Percentiles rank a stretch among this genome's conserved stretches.
phyloP scores from a whole-genome alignment of 2,113 vertebrate species.

The Oxyruncus cristatus region DNA sequence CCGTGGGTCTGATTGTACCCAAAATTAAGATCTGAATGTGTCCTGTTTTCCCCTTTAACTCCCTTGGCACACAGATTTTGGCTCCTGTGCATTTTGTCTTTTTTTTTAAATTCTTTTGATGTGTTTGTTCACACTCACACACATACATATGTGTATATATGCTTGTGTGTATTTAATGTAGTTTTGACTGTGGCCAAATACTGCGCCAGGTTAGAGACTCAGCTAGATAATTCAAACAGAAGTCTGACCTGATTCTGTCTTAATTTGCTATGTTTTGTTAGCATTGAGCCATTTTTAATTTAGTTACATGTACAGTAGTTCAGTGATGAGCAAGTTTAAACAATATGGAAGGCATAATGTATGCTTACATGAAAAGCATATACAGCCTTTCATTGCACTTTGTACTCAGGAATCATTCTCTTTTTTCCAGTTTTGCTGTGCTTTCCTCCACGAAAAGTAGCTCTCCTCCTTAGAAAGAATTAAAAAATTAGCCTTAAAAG shows the following conservation, averaged over 20 bases:
- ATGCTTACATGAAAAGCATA: slow-evolving; percentile 47
- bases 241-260: slow-evolving; percentile 55
- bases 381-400: slow-evolving; percentile 54
- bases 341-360: slow-evolving; percentile 49
- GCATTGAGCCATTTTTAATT: slow-evolving; percentile 68
- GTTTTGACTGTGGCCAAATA: slow-evolving; percentile 23
- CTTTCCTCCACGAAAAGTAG: slow-evolving; percentile 49
- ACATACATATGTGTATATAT: not conserved
- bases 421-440: slow-evolving; percentile 17
- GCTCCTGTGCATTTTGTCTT: not conserved
- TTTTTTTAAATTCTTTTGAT: not conserved
- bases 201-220: slow-evolving; percentile 41
- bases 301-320: slow-evolving; percentile 51
- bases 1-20: not conserved
- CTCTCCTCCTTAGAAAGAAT: slow-evolving; percentile 48
- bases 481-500: slow-evolving; percentile 17
- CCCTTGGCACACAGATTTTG: not conserved
- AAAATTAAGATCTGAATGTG: not conserved
- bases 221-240: slow-evolving; percentile 43
- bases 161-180: not conserved
- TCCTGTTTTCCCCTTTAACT: not conserved
- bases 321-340: slow-evolving; percentile 60
- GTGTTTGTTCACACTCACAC: not conserved
- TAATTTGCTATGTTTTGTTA: slow-evolving; percentile 66
- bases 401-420: slow-evolving; percentile 35